Percentiles rank a stretch among this genome's conserved stretches.
phyloP scores from a whole-genome alignment of 2,113 vertebrate species.

The Pantherophis guttatus region DNA sequence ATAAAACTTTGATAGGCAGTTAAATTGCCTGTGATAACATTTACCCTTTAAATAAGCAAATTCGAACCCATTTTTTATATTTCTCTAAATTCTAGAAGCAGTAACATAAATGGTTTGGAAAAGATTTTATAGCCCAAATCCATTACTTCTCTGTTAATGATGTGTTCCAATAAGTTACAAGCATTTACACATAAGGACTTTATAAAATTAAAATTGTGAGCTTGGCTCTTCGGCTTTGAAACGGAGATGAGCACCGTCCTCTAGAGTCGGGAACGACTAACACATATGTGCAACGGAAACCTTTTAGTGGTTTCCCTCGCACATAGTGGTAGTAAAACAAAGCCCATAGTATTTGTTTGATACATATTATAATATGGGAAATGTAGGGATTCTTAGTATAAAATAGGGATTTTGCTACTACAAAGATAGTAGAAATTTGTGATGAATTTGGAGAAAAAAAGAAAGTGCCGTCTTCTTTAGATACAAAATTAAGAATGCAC shows the following conservation, averaged over 20 bases:
- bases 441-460: background rate
- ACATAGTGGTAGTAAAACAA: background rate
- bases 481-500: background rate
- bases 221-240: too few species aligned
- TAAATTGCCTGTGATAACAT: fast-evolving
- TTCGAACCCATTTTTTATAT: conserved; percentile 49
- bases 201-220: background rate
- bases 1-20: background rate
- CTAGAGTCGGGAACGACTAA: too few species aligned
- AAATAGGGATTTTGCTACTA: background rate
- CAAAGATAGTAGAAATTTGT: background rate
- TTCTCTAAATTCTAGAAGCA: conserved; percentile 17
- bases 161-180: fast-evolving
- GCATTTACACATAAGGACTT: fast-evolving
- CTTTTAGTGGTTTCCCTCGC: background rate
- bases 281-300: too few species aligned
- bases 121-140: conserved; percentile 6
- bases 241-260: too few species aligned
- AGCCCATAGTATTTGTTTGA: background rate
- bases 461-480: background rate
- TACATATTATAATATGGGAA: fast-evolving
- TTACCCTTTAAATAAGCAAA: conserved; percentile 5
- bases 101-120: conserved; percentile 43
- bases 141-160: conserved; percentile 11
- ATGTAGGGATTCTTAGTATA: background rate